Base-by-base conservation (phyloP, 1,140 invertebrate genomes). In the Drosophila quadrilineata region DNA sequence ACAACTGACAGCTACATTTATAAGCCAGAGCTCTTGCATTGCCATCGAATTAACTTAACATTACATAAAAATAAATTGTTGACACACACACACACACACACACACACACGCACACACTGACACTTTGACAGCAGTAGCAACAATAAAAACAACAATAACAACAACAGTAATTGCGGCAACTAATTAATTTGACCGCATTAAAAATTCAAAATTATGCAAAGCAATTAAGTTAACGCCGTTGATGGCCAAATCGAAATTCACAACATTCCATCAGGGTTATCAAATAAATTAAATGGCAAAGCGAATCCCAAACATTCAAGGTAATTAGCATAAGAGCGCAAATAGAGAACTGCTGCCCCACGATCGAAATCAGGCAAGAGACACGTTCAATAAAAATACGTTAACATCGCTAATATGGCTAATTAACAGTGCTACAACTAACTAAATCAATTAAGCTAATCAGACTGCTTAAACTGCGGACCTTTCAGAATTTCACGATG, bases 1-100 rank as follows among this genome's bases (percentile, higher is more conserved):
- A 85, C 79, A 84, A 85, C 79, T 75, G 79, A 84, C 79, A 84
- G 79, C 79, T 85, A 85, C 79, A 84, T 84, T 84, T 85, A 84
- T 84, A 77, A 85, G 79, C 74, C 79, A 68, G 79, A 82, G 77
- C 73, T 84, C 68, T 82, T 82, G 76, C 62, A 75, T 75, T 59
- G 54, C 35, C 46, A 45, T 9, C 36, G 36, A 59, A 59, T 66
- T 64, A 65, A 65, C 76, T 41, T 63, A 46, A 62, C 76, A 84
- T 71, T 54, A 54, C 24, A 41, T 31, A 41, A 41, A 82, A 85
- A 84, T 74, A 79, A 70, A 79, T 48, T 72, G 52, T 70, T 70
- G 64, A 77, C 59, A 77, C 59, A 67, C 52, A 62, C n/a, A n/a
- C n/a, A n/a, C n/a, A n/a, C n/a, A n/a, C n/a, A n/a, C n/a, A n/a